Percentiles rank a stretch among this genome's conserved stretches.
These are phyloP conservation scores for Pentalonia nigronervosa DNA, from an alignment of 1,140 invertebrate species.

Conservation along the genomic window DNA sequence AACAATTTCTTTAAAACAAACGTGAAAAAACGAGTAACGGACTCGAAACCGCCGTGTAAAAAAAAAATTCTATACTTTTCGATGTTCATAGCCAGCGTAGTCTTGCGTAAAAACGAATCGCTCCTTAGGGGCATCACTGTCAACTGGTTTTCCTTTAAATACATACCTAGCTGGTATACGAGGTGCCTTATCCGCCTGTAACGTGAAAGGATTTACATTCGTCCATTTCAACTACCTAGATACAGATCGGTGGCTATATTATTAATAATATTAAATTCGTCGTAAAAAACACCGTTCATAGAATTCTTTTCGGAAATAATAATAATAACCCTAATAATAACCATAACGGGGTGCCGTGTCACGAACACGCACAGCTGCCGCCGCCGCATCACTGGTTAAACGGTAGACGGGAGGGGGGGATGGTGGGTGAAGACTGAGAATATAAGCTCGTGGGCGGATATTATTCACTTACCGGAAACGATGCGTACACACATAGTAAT, in stretches of 20 bases:
- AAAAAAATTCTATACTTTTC: no score
- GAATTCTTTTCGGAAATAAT: not conserved
- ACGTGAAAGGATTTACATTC: not conserved
- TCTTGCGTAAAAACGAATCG: no score
- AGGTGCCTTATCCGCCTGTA: not conserved
- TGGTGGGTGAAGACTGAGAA: slow-evolving; percentile 21
- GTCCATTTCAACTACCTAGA: not conserved
- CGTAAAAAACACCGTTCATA: not conserved
- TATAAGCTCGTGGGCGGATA: slow-evolving; percentile 52
- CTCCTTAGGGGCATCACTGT: no score
- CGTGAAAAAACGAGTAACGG: no score
- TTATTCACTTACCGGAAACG: slow-evolving; percentile 57
- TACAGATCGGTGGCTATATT: no score
- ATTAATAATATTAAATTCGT: no score
- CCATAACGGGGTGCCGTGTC: slow-evolving; percentile 52
- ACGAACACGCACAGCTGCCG: slow-evolving; percentile 49
- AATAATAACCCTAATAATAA: slow-evolving; percentile 54
- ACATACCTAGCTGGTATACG: no score
- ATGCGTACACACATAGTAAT: slow-evolving; percentile 44
- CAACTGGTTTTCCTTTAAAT: not conserved
- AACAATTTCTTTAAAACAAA: no score
- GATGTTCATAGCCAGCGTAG: no score
- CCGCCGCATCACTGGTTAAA: slow-evolving; percentile 12
- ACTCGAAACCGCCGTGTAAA: no score
- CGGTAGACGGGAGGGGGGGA: not conserved